Percentiles rank a stretch among this genome's conserved stretches.
These are phyloP conservation scores for Larimichthys polyactis DNA, from an alignment of 2,113 vertebrate species.

Conservation along the genomic window DNA sequence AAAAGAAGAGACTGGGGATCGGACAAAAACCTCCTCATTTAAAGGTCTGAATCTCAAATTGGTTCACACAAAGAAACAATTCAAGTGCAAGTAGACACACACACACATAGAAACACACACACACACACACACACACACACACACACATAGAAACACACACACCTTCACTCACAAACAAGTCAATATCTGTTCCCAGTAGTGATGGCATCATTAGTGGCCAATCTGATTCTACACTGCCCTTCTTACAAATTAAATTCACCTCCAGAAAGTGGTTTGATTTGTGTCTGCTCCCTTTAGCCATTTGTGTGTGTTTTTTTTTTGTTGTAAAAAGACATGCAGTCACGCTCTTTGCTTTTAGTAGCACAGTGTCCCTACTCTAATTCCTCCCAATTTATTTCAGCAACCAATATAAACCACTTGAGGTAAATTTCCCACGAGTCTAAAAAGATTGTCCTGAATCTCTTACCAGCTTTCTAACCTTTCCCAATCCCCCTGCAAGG, in stretches of 20 bases:
- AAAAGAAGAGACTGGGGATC: neutral
- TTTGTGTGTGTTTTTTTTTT: constrained; percentile 19
- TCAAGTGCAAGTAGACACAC: neutral
- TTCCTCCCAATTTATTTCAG: neutral
- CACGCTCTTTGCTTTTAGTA: constrained; percentile 8
- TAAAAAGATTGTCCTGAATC: neutral
- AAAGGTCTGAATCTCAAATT: constrained; percentile 11
- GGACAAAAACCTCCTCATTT: neutral
- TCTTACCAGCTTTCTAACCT: constrained; percentile 1
- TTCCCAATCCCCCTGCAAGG: neutral
- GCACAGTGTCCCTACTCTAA: neutral
- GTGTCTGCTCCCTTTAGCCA: constrained; percentile 15
- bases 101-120: neutral
- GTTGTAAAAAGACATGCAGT: constrained; percentile 28
- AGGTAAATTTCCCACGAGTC: constrained; percentile 13
- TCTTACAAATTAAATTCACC: constrained; percentile 55
- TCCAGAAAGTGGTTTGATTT: constrained; percentile 34
- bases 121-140: neutral
- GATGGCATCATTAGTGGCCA: constrained; percentile 58
- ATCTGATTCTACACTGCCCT: constrained; percentile 29
- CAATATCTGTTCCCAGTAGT: constrained; percentile 53
- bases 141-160: neutral
- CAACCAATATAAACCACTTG: constrained; percentile 3
- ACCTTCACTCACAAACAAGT: constrained; percentile 20
- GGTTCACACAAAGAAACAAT: constrained; percentile 7